Conservation (phyloP, 2,888 invertebrate species). For the Hanleya hanleyi region DNA sequence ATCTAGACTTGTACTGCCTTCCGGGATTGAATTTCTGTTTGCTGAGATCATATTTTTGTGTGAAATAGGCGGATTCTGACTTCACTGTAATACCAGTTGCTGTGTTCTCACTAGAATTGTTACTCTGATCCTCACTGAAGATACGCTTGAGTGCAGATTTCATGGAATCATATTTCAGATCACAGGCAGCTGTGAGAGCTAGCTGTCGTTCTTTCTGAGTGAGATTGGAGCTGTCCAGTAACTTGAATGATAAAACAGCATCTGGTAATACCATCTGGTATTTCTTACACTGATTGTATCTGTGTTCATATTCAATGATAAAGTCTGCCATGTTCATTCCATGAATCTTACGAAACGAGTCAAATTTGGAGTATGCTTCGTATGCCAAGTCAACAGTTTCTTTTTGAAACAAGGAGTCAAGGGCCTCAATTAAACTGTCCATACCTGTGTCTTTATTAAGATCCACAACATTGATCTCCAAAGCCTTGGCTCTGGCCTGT, state of each 20-base stretch:
- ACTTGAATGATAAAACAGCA: not conserved
- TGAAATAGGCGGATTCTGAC: too few relatives aligned
- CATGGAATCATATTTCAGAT: not conserved
- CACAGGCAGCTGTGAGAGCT: not conserved
- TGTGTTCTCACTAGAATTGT: too few relatives aligned
- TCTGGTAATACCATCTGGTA: slow-evolving; percentile 10
- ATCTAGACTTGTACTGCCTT: too few relatives aligned
- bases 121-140: not conserved
- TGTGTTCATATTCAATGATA: slow-evolving; percentile 13
- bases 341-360: not conserved
- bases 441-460: slow-evolving; percentile 1
- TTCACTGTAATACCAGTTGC: too few relatives aligned
- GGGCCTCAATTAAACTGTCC: not conserved
- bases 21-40: too few relatives aligned
- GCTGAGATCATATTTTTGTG: too few relatives aligned
- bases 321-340: not conserved
- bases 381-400: slow-evolving; percentile 7
- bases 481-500: slow-evolving; percentile 5
- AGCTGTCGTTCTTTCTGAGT: not conserved
- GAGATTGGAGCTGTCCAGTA: not conserved
- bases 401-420: slow-evolving; percentile 5
- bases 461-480: not conserved
- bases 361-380: slow-evolving; percentile 12
- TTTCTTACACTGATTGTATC: not conserved
- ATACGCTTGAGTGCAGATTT: slow-evolving; percentile 11